phyloP scores from a whole-genome alignment of 2,797 vertebrate genomes.

The Epinephelus coioides region DNA sequence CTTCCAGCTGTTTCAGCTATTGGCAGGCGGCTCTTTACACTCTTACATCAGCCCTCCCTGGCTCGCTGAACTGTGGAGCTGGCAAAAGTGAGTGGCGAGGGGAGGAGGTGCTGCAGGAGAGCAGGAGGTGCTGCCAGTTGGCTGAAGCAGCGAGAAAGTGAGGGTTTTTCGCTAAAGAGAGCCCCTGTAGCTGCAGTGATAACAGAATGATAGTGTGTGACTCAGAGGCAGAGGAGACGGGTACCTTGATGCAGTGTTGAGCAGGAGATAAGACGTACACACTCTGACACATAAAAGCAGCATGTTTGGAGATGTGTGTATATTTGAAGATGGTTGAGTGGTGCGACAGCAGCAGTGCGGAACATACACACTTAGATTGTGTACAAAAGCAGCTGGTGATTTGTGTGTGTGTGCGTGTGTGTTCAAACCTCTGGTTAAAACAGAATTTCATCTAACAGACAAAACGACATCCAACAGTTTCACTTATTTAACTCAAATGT shows the following conservation, averaged over 20 bases:
- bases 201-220: conserved; percentile 67
- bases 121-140: conserved; percentile 50
- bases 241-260: conserved; percentile 63
- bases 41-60: conserved; percentile 59
- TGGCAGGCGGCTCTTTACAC: conserved; percentile 50
- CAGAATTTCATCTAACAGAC: conserved; percentile 1
- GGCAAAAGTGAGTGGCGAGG: conserved; percentile 26
- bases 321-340: conserved; percentile 50
- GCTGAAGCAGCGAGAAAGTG: conserved; percentile 56
- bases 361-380: conserved; percentile 40
- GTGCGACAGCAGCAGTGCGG: conserved; percentile 41
- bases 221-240: conserved; percentile 48
- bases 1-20: conserved; percentile 70
- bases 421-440: conserved; percentile 25
- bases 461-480: conserved; percentile 11
- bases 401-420: conserved; percentile 33
- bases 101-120: conserved; percentile 56
- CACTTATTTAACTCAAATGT: conserved; percentile 9
- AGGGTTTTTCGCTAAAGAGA: conserved; percentile 52
- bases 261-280: conserved; percentile 67
- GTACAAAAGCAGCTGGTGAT: conserved; percentile 26
- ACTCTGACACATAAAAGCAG: conserved; percentile 53
- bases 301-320: conserved; percentile 44
- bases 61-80: conserved; percentile 59
- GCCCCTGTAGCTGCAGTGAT: conserved; percentile 76